Conservation (phyloP, 2,888 invertebrate genomes). For the Megaustenia siamemsis region DNA sequence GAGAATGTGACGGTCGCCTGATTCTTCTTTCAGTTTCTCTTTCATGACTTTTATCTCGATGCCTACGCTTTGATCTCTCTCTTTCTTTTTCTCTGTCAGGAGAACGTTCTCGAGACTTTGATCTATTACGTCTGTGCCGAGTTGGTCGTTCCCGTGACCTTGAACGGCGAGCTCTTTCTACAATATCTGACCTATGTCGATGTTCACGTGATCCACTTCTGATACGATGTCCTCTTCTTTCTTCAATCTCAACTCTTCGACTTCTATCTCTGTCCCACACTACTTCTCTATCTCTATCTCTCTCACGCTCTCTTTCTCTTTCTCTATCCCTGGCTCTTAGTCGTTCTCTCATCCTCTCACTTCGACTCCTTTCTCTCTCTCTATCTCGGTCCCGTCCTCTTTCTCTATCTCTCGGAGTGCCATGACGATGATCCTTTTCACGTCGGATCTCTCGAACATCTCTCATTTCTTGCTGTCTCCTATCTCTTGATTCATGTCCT, state of each 20-base stretch:
- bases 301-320: slow-evolving; percentile 25
- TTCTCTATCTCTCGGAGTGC: slow-evolving; percentile 71
- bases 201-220: slow-evolving; percentile 47
- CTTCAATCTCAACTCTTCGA: slow-evolving; percentile 43
- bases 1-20: slow-evolving; percentile 49
- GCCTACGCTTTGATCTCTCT: slow-evolving; percentile 54
- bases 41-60: slow-evolving; percentile 40
- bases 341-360: slow-evolving; percentile 55
- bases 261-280: slow-evolving; percentile 48
- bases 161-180: slow-evolving; percentile 61
- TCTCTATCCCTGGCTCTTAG: slow-evolving; percentile 53
- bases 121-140: slow-evolving; percentile 56
- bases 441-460: slow-evolving; percentile 72
- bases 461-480: slow-evolving; percentile 21
- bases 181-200: slow-evolving; percentile 61
- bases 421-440: slow-evolving; percentile 57
- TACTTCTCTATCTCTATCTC: slow-evolving; percentile 57
- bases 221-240: slow-evolving; percentile 53
- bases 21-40: slow-evolving; percentile 45
- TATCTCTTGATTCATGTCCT: slow-evolving; percentile 44
- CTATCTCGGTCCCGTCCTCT: slow-evolving; percentile 78
- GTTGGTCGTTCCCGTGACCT: slow-evolving; percentile 57
- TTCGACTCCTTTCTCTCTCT: slow-evolving; percentile 62
- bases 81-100: slow-evolving; percentile 50
- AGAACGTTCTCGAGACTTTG: slow-evolving; percentile 55